Conservation (phyloP, 2,113 vertebrate species). For the Micromys minutus region DNA sequence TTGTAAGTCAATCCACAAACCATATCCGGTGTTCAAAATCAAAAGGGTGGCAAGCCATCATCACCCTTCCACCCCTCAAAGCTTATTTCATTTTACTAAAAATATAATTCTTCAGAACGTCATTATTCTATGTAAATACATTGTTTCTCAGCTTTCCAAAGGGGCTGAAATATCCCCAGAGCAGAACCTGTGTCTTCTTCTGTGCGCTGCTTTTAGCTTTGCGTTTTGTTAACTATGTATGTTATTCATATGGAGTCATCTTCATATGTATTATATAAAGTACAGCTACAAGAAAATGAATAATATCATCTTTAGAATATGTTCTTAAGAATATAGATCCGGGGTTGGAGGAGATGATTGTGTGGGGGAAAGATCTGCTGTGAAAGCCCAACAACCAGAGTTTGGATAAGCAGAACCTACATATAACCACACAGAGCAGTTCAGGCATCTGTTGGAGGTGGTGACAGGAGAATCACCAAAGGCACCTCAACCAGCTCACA, state of each 20-base stretch:
- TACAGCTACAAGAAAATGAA: background rate
- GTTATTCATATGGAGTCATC: slow-evolving; percentile 6
- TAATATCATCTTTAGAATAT: background rate
- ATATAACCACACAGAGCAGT: background rate
- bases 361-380: background rate
- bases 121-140: background rate
- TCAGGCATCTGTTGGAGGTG: background rate
- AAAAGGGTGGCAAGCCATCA: background rate
- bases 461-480: background rate
- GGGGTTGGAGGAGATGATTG: background rate
- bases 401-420: background rate
- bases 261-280: slow-evolving; percentile 32
- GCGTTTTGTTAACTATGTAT: background rate
- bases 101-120: background rate
- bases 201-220: background rate
- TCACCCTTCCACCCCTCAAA: background rate
- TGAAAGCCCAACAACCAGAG: background rate
- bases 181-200: background rate
- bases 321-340: background rate
- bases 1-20: background rate
- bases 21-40: background rate
- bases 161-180: background rate
- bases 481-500: background rate
- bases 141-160: background rate
- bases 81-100: background rate